Conservation (phyloP, 2,888 invertebrate genomes). For the Podotricha telesiphe region DNA sequence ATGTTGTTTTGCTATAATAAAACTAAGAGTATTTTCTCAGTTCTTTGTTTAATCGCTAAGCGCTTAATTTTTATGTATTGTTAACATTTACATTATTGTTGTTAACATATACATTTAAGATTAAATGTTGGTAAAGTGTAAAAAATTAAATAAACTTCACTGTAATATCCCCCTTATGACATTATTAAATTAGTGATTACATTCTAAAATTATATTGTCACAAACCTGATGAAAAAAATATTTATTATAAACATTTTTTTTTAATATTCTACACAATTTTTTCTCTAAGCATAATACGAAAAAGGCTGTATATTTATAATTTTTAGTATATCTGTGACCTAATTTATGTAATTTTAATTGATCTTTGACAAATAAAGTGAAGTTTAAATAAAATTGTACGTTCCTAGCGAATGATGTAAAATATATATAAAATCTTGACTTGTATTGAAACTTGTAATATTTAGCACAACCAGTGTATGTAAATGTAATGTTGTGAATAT, state of each 20-base stretch:
- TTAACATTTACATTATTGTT: too few species aligned
- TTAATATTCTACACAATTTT: neutral
- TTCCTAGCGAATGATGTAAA: conserved; percentile 21
- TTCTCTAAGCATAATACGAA: conserved; percentile 13
- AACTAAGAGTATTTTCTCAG: conserved; percentile 40
- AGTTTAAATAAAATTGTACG: conserved; percentile 15
- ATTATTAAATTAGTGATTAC: neutral
- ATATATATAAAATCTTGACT: neutral
- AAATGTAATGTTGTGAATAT: conserved; percentile 67
- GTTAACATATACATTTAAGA: conserved; percentile 30
- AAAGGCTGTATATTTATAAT: conserved; percentile 4
- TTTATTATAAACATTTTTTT: neutral
- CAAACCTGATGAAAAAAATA: neutral
- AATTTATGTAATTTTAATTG: neutral
- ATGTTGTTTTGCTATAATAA: conserved; percentile 35
- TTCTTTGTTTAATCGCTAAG: conserved; percentile 40
- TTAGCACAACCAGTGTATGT: conserved; percentile 53
- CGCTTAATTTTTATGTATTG: conserved; percentile 45
- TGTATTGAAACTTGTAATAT: conserved; percentile 26
- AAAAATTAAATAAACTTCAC: conserved; percentile 4
- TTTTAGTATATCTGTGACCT: neutral
- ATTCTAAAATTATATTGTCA: conserved; percentile 1
- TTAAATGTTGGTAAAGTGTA: conserved; percentile 23
- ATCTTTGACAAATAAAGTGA: conserved; percentile 21
- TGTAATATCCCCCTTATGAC: neutral